Percentiles rank a stretch among this genome's conserved stretches.
phyloP scores from a whole-genome alignment of 2,797 vertebrate species.

The Siniperca scherzeri region DNA sequence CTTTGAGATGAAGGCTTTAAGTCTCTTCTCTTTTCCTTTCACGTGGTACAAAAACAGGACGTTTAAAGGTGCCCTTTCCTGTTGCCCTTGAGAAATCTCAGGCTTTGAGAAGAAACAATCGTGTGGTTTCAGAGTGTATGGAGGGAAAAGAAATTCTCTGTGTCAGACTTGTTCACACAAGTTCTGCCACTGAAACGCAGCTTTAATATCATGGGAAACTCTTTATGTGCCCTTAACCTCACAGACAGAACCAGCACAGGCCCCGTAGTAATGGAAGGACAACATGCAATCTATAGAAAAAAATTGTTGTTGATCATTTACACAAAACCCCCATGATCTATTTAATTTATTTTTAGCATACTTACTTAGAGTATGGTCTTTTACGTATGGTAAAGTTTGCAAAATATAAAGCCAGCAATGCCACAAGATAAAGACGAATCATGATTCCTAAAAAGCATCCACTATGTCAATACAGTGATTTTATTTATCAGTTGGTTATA shows the following conservation, averaged over 20 bases:
- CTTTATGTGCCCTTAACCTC: constrained; percentile 45
- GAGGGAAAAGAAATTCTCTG: constrained; percentile 60
- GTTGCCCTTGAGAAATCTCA: constrained; percentile 78
- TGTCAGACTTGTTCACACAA: constrained; percentile 65
- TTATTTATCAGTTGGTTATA: neutral
- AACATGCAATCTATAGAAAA: constrained; percentile 34
- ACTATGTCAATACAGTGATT: neutral
- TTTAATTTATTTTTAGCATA: constrained; percentile 9
- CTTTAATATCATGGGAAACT: constrained; percentile 53
- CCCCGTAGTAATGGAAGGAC: constrained; percentile 16
- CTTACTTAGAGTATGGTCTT: neutral
- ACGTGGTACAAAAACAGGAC: constrained; percentile 66
- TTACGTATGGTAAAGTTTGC: neutral
- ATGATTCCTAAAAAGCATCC: neutral
- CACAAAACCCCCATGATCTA: constrained; percentile 20
- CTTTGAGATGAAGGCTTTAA: constrained; percentile 73
- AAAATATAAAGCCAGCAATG: neutral
- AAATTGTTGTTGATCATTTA: neutral
- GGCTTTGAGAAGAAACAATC: constrained; percentile 73
- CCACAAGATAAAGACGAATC: neutral
- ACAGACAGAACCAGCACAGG: constrained; percentile 16
- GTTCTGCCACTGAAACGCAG: constrained; percentile 56
- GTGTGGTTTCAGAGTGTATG: constrained; percentile 57
- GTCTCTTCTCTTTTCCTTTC: constrained; percentile 63
- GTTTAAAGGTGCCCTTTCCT: constrained; percentile 77